phyloP scores from a whole-genome alignment of 2,113 vertebrate species.

The Caranx ignobilis region DNA sequence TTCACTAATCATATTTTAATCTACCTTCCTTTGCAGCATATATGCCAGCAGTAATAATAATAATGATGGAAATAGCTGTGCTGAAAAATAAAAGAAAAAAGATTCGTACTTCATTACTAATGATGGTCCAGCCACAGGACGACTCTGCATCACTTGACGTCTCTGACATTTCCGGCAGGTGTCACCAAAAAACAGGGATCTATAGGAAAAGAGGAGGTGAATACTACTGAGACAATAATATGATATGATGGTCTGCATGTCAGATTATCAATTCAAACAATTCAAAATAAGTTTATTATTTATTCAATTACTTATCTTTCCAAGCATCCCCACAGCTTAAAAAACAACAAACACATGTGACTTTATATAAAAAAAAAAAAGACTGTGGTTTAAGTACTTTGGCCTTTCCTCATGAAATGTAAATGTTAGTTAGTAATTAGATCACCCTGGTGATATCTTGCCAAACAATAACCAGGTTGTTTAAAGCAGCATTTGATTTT shows the following conservation, averaged over 20 bases:
- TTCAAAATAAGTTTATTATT: background rate
- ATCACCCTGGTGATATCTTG: background rate
- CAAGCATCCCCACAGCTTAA: background rate
- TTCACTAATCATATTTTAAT: background rate
- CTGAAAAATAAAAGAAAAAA: background rate
- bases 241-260: background rate
- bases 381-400: no score
- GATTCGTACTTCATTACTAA: constrained; percentile 92
- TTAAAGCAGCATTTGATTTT: background rate
- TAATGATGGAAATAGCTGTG: background rate
- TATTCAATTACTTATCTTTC: background rate
- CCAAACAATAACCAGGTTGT: background rate
- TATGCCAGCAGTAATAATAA: background rate
- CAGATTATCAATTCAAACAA: background rate
- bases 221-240: background rate
- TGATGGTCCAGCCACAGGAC: constrained; percentile 97
- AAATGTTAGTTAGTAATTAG: no score
- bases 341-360: background rate
- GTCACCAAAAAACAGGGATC: constrained; percentile 17
- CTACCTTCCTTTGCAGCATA: background rate
- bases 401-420: no score
- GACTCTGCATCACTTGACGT: constrained; percentile 96
- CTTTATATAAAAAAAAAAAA: no score
- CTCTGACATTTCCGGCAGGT: constrained; percentile 89
- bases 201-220: constrained; percentile 8